Base-by-base conservation (phyloP, 2,888 invertebrate genomes). In the Ptilodon capucinus region DNA sequence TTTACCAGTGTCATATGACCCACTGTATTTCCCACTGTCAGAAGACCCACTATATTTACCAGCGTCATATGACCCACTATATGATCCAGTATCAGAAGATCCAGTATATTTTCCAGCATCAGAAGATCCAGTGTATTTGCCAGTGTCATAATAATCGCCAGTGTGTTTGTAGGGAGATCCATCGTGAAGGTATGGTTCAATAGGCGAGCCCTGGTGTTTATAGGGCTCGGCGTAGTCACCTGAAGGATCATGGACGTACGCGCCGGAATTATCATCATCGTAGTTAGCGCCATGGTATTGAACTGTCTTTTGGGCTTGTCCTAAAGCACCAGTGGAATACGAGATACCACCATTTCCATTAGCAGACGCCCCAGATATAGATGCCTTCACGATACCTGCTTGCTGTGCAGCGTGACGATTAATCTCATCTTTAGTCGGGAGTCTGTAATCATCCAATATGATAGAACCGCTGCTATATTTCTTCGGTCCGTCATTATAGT, bases 171-270 rank as follows among this genome's bases (percentile, higher is more conserved):
- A 86, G 23, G 64, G 72, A 14, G 72, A 57, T 32, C 68, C 77
- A n/a, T 77, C 70, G 42, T 89, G 90, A 1, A 74, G 45, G 49
- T 91, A 91, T 4, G 87, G 84, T n/a, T 75, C 79, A 6, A 65
- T 71, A 21, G 83, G 81, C 0, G 86, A 76, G 23, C 74, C 81
- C n/a, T 78, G 59, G 51, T 91, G 91, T 49, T 69, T 79, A 60
- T 91, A 91, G 14, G 90, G 89, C 46, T 77, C 81, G 1, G 89
- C 90, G 32, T 79, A 75, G 48, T 91, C 91, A 23, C 91, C 91
- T 3, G 86, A 70, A 51, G 90, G 84, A 56, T 91, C 91, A 54
- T 91, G 91, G 2, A 88, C 75, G 57, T 91, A 91, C 1, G 82
- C 81, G n/a, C 91, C 91, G 13, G 89, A 81, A 42, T 81, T 70